These are phyloP conservation scores for Hydropsyche betteni DNA, from an alignment of 2,888 invertebrate species.

Conservation along the genomic window DNA sequence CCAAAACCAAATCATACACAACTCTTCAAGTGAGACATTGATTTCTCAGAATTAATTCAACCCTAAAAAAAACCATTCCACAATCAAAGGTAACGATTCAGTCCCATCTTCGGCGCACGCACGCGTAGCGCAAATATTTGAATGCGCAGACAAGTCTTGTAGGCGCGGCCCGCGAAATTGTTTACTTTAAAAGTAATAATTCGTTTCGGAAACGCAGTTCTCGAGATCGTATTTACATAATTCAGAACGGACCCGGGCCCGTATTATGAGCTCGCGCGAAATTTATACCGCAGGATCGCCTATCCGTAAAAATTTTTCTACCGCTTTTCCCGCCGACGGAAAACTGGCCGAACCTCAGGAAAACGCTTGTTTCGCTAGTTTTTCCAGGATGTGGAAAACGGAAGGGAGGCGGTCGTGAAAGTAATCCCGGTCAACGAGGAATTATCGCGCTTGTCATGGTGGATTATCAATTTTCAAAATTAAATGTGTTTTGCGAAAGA, in stretches of 20 bases:
- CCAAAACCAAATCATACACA: too few species aligned
- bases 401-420: not conserved
- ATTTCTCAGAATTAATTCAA: too few species aligned
- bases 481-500: too few species aligned
- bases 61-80: too few species aligned
- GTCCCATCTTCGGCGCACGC: too few species aligned
- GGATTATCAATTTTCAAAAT: too few species aligned
- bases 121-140: too few species aligned
- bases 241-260: not conserved
- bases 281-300: slow-evolving; percentile 3
- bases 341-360: slow-evolving; percentile 13
- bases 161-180: not conserved
- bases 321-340: not conserved
- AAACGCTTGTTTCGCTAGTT: slow-evolving; percentile 34
- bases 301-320: slow-evolving; percentile 7
- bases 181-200: slow-evolving; percentile 15
- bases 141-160: too few species aligned
- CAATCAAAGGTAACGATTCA: too few species aligned
- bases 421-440: too few species aligned
- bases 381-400: slow-evolving; percentile 6
- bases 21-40: too few species aligned
- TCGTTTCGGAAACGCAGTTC: slow-evolving; percentile 17
- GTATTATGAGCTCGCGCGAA: not conserved
- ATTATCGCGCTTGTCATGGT: too few species aligned
- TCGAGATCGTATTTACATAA: slow-evolving; percentile 26